These are phyloP conservation scores for Aldrovandia affinis DNA, from an alignment of 2,797 vertebrate genomes.

Conservation along the genomic window DNA sequence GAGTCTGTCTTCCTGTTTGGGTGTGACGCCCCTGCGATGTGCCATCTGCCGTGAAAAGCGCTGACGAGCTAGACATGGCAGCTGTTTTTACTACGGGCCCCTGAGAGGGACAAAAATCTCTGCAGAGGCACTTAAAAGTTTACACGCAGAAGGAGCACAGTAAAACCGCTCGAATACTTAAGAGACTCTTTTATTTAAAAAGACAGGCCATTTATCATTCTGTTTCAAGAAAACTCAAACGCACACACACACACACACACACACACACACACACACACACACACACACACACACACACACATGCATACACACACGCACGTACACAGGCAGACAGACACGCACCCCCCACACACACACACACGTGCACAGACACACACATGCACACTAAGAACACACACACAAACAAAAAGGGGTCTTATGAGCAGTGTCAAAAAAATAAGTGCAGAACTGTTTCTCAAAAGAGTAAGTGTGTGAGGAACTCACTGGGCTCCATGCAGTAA, in stretches of 20 bases:
- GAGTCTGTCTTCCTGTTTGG: not conserved
- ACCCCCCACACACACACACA: not conserved
- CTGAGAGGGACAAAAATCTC: slow-evolving; percentile 1
- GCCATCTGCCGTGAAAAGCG: not conserved
- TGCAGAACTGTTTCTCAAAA: not conserved
- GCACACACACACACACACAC: not conserved
- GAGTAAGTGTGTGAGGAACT: not conserved
- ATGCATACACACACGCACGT: not conserved
- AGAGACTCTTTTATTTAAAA: too few species aligned
- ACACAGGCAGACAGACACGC: not conserved
- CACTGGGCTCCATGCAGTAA: not conserved
- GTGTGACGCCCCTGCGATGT: not conserved
- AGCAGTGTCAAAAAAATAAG: not conserved
- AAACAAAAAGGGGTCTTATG: not conserved
- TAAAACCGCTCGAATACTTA: too few species aligned
- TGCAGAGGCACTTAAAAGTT: slow-evolving; percentile 23
- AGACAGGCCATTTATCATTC: slow-evolving; percentile 13
- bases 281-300: not conserved
- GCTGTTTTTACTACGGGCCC: not conserved
- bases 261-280: not conserved
- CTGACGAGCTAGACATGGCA: not conserved
- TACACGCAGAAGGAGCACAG: slow-evolving; percentile 1
- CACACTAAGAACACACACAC: not conserved
- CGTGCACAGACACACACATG: not conserved
- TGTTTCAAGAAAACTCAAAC: not conserved